These are phyloP conservation scores for Ursus arctos DNA, from an alignment of 2,113 vertebrate species.

Conservation along the genomic window DNA sequence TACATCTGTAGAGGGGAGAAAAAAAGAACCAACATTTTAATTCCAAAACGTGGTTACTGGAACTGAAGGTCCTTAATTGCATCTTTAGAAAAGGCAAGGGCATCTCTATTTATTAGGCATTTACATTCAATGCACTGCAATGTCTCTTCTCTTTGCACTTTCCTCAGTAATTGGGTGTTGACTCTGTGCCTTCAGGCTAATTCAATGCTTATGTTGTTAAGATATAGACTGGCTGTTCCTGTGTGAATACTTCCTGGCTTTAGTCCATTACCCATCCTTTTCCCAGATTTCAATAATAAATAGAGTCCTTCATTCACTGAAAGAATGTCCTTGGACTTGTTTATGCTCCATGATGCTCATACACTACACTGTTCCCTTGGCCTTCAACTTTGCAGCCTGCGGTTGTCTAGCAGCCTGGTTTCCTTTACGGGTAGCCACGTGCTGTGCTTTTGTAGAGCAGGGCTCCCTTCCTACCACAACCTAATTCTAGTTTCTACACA, in stretches of 20 bases:
- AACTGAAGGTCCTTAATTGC: slow-evolving; percentile 44
- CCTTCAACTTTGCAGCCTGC: not conserved
- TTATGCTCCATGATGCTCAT: not conserved
- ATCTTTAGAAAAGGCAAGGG: slow-evolving; percentile 17
- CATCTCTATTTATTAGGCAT: slow-evolving; percentile 61
- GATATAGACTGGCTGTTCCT: slow-evolving; percentile 38
- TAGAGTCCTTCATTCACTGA: slow-evolving; percentile 13
- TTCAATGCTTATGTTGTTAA: slow-evolving; percentile 57
- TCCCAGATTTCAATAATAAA: slow-evolving; percentile 29
- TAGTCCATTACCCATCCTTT: not conserved
- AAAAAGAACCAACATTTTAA: not conserved
- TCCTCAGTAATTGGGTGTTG: slow-evolving; percentile 63
- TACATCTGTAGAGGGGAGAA: not conserved
- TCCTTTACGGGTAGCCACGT: not conserved
- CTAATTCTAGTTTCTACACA: not conserved
- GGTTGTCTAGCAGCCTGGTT: not conserved
- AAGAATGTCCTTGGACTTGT: slow-evolving; percentile 11
- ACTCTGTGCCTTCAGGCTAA: slow-evolving; percentile 63
- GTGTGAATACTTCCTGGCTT: slow-evolving; percentile 8
- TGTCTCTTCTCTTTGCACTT: slow-evolving; percentile 32
- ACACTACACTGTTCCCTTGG: not conserved
- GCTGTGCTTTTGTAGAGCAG: not conserved
- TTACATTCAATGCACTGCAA: slow-evolving; percentile 46
- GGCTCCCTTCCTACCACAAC: not conserved
- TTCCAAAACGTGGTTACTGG: slow-evolving; percentile 31